Conservation (phyloP, 2,797 vertebrate genomes). For the Micrastur ruficollis region DNA sequence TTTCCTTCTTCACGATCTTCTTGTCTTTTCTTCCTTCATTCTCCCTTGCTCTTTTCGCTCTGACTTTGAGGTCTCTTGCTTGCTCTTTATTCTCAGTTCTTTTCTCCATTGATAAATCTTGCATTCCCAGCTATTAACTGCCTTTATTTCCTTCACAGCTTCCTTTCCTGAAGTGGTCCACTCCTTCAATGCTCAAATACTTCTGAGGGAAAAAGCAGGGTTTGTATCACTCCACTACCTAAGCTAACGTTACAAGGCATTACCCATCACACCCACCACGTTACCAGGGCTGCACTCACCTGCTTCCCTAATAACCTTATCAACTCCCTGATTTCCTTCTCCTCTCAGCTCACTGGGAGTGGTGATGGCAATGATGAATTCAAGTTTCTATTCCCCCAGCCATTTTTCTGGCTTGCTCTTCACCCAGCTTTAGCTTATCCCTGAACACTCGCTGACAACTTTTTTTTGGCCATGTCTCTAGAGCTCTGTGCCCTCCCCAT, state of each 20-base stretch:
- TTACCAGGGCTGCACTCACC: not conserved
- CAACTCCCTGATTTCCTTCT: not conserved
- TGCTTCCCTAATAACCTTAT: not conserved
- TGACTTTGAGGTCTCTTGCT: not conserved
- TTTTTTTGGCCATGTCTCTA: not conserved
- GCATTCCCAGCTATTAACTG: not conserved
- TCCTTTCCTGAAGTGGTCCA: not conserved
- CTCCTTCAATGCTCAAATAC: not conserved
- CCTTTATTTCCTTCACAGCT: not conserved
- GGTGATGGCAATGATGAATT: not conserved
- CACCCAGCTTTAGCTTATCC: not conserved
- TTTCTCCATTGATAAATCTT: not conserved
- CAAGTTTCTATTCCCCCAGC: not conserved
- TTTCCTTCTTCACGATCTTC: not conserved
- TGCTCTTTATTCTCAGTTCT: not conserved
- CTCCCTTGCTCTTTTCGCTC: not conserved
- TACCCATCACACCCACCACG: not conserved
- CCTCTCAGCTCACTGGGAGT: not conserved
- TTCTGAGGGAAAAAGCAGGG: not conserved
- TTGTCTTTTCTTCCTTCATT: not conserved
- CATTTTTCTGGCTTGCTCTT: not conserved
- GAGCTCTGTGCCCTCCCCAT: not conserved
- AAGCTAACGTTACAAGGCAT: not conserved
- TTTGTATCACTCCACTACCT: not conserved
- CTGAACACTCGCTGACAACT: not conserved